A percentile compares a stretch with the other conserved stretches of the same genome.
Evolutionary conservation across 1,140 invertebrate species (phyloP).

Genomic region (Hyles vespertilio): DNA sequence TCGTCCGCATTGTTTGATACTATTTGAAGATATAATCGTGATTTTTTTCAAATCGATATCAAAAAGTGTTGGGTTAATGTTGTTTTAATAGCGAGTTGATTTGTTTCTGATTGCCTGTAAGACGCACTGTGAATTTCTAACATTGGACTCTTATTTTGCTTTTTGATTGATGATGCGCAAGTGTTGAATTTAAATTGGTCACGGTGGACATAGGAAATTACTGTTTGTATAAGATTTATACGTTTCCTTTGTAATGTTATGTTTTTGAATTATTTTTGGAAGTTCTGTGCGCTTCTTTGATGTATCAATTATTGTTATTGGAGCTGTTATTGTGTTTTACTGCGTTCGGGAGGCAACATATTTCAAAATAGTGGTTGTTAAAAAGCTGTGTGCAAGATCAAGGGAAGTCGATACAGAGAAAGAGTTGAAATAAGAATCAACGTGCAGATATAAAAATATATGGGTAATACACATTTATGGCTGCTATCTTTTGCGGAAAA

Average conservation of each 20-base stretch:
- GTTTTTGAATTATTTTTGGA: background rate
- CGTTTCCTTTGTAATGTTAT: background rate
- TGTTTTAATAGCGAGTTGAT: constrained; percentile 57
- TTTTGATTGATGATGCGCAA: constrained; percentile 47
- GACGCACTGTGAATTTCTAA: constrained; percentile 32
- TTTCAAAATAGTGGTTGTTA: too few relatives aligned
- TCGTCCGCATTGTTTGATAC: constrained; percentile 9
- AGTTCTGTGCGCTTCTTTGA: too few relatives aligned
- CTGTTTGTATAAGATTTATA: constrained; percentile 5
- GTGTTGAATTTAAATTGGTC: constrained; percentile 21
- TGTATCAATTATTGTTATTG: too few relatives aligned
- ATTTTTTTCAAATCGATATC: constrained; percentile 50
- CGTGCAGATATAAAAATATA: too few relatives aligned
- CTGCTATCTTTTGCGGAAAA: too few relatives aligned
- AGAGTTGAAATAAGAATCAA: too few relatives aligned
- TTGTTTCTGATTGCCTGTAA: constrained; percentile 50
- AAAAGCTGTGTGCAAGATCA: too few relatives aligned
- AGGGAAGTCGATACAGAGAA: too few relatives aligned
- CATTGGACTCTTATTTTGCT: constrained; percentile 29
- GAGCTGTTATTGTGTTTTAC: too few relatives aligned
- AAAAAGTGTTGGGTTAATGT: constrained; percentile 40
- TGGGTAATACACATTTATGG: too few relatives aligned
- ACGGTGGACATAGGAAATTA: constrained; percentile 2
- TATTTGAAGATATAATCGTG: constrained; percentile 44
- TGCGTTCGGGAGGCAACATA: too few relatives aligned